phyloP scores from a whole-genome alignment of 2,113 vertebrate genomes.

The Silurus meridionalis region DNA sequence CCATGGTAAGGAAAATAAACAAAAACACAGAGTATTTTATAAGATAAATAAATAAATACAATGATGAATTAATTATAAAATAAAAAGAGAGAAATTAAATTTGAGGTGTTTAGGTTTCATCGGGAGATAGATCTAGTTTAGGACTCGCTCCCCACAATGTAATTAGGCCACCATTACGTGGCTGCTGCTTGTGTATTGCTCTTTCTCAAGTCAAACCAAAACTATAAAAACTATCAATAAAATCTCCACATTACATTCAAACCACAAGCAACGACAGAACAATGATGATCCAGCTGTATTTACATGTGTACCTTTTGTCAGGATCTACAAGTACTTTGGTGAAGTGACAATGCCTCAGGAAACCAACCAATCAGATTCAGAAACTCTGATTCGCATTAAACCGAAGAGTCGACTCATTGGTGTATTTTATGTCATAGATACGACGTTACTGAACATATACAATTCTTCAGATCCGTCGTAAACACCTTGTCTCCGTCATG shows the following conservation, averaged over 20 bases:
- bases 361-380: background rate
- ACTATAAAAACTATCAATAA: background rate
- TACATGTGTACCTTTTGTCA: background rate
- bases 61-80: too few relatives aligned
- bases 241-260: background rate
- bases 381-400: background rate
- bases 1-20: background rate
- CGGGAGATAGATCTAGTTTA: background rate
- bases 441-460: too few relatives aligned
- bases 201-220: background rate
- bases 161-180: background rate
- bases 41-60: too few relatives aligned
- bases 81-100: background rate
- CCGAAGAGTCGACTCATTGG: background rate
- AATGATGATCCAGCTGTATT: background rate
- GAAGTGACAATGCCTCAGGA: background rate
- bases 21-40: background rate
- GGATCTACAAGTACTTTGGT: background rate
- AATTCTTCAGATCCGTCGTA: too few relatives aligned
- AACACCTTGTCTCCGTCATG: too few relatives aligned
- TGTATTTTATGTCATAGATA: background rate
- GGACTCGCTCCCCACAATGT: background rate
- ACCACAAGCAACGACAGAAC: background rate
- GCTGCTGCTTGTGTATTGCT: background rate
- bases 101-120: background rate